Evolutionary conservation across 2,797 vertebrate species (phyloP), one percentile per base, ranked within the genome.

Genomic region (Lutjanus campechanus): DNA sequence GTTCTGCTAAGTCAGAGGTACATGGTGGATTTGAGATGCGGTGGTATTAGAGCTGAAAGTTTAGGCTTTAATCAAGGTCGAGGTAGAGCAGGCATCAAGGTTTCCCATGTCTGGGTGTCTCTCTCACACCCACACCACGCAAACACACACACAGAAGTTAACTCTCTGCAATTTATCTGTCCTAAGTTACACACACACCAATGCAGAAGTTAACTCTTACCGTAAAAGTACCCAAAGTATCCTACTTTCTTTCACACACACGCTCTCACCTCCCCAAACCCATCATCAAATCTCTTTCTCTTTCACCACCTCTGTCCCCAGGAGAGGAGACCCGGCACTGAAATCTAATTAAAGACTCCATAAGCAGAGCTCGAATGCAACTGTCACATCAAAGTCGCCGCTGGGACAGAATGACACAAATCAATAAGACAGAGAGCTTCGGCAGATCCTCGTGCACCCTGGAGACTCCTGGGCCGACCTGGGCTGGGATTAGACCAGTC

Each of bases 331-430:
- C 77, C 87, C 67, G 8, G 66, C 56, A 17, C 84, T 78, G 83
- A 85, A 87, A 91, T 92, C 87, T 90, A 93, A 93, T 93, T 90
- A 91, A 88, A 90, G 86, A 82, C 73, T 87, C 87, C 36, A 83
- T 88, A 84, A 90, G 85, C 77, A 84, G 76, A 90, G 87, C 89
- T 85, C 77, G 71, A 73, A 93, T 91, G 82, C 90, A 92, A 91
- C 78, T 79, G 90, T 92, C 90, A 90, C 90, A 88, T 91, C 90
- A 91, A 91, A 91, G 89, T 88, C 63, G 17, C 85, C 63, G 55
- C 85, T 77, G 85, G 84, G 88, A 90, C 85, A 54, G 78, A 90
- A 75, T 85, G 91, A 91, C 91, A 91, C 86, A 64, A 85, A 93
- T 93, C 91, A 92, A 92, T 91, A 92, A 87, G 79, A 83, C 43